Evolutionary conservation across 35 echinoderm and acorn worm genomes (phyloP), one percentile per base, ranked within the genome.

Genomic region (Ophioderma brevispina): DNA sequence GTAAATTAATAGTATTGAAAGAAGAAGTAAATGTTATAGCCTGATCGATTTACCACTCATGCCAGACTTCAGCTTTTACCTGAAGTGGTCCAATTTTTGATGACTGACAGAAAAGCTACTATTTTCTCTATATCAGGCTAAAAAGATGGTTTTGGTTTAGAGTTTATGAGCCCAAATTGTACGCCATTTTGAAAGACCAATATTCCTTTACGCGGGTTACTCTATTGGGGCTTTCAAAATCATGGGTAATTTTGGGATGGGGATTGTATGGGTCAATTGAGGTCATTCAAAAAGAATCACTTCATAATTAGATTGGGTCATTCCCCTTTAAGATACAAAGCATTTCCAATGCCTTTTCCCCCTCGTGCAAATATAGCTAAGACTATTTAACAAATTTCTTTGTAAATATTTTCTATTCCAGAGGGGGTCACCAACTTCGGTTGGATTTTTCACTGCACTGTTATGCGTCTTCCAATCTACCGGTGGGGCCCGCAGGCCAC

Each of bases 401-500:
- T 81, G 2, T 81, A 35, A 35, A 77, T 40, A 8, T 81, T 25
- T 46, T 17, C 41, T 35, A 35, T 80, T 56, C 36, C 40, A 95
- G 86, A 86, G 97, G 83, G 32, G 87, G 88, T 85, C 85, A 80
- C 59, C 92, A 93, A 55, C 56, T 91, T 1, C 92, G 91, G 31
- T 75, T 95, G 39, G 87, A 88, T 28, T 99, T 87, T 40, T 56
- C 43, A 36, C 32, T 94, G 82, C 23, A 85, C 1, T 79, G 88
- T 1, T 83, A 87, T 64, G n/a, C 88, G 86, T 37, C 91, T 99
- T 28, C 93, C 93, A 6, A 93, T 99, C 38, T 99, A 99, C 43
- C 90, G 94, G 37, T 99, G 97, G 97, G 89, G 87, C 41, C 94
- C 90, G 59, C 85, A 93, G 33, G 94, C 91, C n/a, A 38, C 77